phyloP scores from a whole-genome alignment of 2,797 vertebrate genomes.

The Lophotriccus pileatus region DNA sequence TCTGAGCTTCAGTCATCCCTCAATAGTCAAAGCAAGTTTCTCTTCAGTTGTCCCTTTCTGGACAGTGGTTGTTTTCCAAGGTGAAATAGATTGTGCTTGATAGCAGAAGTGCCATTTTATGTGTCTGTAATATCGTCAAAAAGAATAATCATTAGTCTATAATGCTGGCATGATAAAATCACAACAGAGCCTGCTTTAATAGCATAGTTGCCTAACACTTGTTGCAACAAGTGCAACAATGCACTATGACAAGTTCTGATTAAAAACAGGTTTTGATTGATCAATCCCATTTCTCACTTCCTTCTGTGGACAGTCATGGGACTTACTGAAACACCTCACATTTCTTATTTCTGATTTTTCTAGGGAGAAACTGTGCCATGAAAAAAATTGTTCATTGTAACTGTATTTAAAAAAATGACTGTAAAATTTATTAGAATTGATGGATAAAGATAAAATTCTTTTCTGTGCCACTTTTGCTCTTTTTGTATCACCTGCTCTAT shows the following conservation, averaged over 20 bases:
- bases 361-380: background rate
- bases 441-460: background rate
- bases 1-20: background rate
- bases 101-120: background rate
- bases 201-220: background rate
- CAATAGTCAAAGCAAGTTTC: background rate
- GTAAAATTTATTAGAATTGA: background rate
- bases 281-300: constrained; percentile 1
- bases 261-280: background rate
- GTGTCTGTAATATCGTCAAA: background rate
- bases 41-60: background rate
- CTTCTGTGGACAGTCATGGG: background rate
- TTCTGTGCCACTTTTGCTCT: background rate
- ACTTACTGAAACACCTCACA: background rate
- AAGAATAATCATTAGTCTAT: background rate
- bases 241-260: background rate
- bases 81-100: background rate
- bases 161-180: background rate
- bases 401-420: background rate
- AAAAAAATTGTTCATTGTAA: background rate
- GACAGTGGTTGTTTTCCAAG: background rate
- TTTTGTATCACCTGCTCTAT: background rate
- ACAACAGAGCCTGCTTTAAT: background rate
- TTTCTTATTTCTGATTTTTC: background rate
- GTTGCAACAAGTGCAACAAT: background rate